phyloP scores from a whole-genome alignment of 2,797 vertebrate species.

The Lemur catta region DNA sequence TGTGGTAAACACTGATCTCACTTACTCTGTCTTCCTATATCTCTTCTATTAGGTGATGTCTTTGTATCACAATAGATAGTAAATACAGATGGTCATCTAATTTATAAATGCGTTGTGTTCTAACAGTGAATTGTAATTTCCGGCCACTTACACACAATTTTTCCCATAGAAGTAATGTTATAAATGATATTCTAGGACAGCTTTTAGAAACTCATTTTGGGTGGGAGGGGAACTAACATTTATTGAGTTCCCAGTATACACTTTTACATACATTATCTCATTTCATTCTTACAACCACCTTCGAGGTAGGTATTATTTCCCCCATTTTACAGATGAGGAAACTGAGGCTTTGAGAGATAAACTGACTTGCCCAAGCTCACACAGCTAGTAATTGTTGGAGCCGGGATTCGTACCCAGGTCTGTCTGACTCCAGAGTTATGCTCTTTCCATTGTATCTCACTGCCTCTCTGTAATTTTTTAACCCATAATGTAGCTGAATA shows the following conservation, averaged over 20 bases:
- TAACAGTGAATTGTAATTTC: constrained; percentile 38
- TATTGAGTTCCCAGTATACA: constrained; percentile 43
- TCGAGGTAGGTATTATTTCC: constrained; percentile 65
- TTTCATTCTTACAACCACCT: constrained; percentile 59
- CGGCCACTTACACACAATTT: not conserved
- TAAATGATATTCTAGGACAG: constrained; percentile 20
- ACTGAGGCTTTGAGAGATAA: constrained; percentile 70
- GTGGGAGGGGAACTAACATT: constrained; percentile 38
- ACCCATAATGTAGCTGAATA: constrained; percentile 60
- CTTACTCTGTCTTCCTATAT: constrained; percentile 6
- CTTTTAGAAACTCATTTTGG: constrained; percentile 59
- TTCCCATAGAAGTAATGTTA: constrained; percentile 25
- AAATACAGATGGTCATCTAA: constrained; percentile 31
- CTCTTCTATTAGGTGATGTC: constrained; percentile 22
- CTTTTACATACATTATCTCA: constrained; percentile 62
- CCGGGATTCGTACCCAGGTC: constrained; percentile 62
- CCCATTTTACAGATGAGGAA: constrained; percentile 72
- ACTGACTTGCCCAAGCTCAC: constrained; percentile 65
- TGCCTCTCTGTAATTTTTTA: constrained; percentile 66
- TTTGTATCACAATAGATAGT: constrained; percentile 39
- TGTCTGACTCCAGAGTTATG: constrained; percentile 66
- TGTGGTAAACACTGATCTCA: not conserved
- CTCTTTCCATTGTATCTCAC: constrained; percentile 63
- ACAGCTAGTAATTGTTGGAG: constrained; percentile 70
- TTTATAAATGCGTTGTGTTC: constrained; percentile 48